Percentiles rank a stretch among this genome's conserved stretches.
Evolutionary conservation across 2,797 vertebrate genomes (phyloP).

Genomic region (Lepus oiostolus): DNA sequence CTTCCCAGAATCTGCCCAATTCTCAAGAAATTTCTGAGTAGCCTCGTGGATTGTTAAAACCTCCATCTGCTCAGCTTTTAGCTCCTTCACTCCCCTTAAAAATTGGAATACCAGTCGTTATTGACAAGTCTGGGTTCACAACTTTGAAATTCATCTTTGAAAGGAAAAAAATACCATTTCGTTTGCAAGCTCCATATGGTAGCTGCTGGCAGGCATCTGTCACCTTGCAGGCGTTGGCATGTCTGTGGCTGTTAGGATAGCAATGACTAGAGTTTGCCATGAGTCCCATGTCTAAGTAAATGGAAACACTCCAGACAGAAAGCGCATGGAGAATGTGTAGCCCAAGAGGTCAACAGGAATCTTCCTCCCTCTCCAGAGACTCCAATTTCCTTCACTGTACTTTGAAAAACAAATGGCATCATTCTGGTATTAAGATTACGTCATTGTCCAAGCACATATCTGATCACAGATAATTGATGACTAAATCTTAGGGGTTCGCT

Average conservation of each 20-base stretch:
- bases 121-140: not conserved
- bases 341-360: not conserved
- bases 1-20: not conserved
- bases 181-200: not conserved
- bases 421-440: not conserved
- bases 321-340: not conserved
- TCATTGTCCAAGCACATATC: not conserved
- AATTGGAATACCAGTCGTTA: not conserved
- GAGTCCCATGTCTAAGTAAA: not conserved
- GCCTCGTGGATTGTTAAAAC: not conserved
- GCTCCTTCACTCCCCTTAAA: not conserved
- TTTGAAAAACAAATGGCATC: not conserved
- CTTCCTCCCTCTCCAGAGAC: not conserved
- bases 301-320: not conserved
- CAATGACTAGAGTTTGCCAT: not conserved
- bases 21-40: not conserved
- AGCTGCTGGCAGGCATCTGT: not conserved
- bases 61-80: not conserved
- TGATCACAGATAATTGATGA: not conserved
- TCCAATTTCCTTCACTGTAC: accelerated
- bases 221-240: not conserved
- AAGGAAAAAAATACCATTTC: not conserved
- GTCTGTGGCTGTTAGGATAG: not conserved
- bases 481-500: not conserved
- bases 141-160: not conserved